Evolutionary conservation across 2,888 invertebrate genomes (phyloP).

Genomic region (Clostera curtula): DNA sequence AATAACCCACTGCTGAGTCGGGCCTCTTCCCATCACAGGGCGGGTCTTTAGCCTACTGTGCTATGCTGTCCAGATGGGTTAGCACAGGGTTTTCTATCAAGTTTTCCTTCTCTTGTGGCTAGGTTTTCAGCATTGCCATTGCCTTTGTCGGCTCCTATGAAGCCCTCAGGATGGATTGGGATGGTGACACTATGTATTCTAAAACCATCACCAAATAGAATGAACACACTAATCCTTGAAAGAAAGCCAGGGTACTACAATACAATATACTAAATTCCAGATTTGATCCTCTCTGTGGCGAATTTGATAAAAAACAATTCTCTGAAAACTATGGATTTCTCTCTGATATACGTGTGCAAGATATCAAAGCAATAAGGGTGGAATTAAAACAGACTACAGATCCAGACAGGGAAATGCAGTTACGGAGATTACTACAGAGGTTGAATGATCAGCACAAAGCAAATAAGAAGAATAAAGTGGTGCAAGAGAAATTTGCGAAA

Average conservation of each 20-base stretch:
- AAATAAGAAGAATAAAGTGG: slow-evolving; percentile 71
- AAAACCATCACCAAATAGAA: no score
- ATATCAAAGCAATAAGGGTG: slow-evolving; percentile 77
- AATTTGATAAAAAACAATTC: slow-evolving; percentile 83
- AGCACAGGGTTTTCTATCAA: no score
- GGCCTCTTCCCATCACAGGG: no score
- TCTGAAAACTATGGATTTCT: slow-evolving; percentile 86
- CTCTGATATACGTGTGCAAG: slow-evolving; percentile 80
- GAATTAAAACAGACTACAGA: slow-evolving; percentile 77
- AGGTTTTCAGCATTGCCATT: no score
- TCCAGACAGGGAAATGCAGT: slow-evolving; percentile 76
- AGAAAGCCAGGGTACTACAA: neutral
- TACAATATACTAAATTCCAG: slow-evolving; percentile 45
- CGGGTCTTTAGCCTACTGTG: no score
- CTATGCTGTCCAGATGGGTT: no score
- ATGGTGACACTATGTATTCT: no score
- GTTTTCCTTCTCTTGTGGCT: no score
- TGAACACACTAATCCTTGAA: no score
- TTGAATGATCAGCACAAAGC: slow-evolving; percentile 86
- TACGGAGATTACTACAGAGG: slow-evolving; percentile 83
- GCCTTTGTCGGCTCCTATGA: no score
- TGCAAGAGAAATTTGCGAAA: slow-evolving; percentile 70
- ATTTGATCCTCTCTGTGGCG: slow-evolving; percentile 90
- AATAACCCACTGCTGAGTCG: no score
- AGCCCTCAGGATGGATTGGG: no score